These are phyloP conservation scores for Nemoura dubitans DNA, from an alignment of 2,888 invertebrate genomes.

Conservation along the genomic window DNA sequence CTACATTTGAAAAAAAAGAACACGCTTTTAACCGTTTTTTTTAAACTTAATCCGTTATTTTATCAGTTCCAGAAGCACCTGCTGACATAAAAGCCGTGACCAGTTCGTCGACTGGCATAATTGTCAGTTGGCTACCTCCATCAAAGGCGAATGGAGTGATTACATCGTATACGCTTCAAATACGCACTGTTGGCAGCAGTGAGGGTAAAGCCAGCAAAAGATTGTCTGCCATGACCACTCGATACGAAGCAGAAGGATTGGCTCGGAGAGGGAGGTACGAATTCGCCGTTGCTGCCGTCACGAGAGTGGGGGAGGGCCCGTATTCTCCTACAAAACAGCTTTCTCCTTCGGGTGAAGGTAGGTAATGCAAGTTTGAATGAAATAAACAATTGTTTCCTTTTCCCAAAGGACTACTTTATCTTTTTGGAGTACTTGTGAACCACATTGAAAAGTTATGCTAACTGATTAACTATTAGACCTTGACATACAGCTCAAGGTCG, in stretches of 20 bases:
- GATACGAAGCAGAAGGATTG: slow-evolving; percentile 51
- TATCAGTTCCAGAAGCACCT: slow-evolving; percentile 60
- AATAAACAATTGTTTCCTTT: background rate
- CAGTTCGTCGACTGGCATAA: slow-evolving; percentile 57
- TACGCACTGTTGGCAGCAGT: slow-evolving; percentile 44
- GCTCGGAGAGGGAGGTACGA: slow-evolving; percentile 60
- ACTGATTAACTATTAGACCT: too few species aligned
- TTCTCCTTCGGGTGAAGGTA: slow-evolving; percentile 62
- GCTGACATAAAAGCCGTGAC: slow-evolving; percentile 61
- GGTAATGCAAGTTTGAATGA: background rate
- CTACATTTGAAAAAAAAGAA: background rate
- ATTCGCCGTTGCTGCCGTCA: slow-evolving; percentile 60
- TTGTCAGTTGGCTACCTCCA: slow-evolving; percentile 59
- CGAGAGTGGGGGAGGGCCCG: slow-evolving; percentile 60
- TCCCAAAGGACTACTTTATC: too few species aligned
- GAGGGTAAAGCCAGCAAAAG: slow-evolving; percentile 46
- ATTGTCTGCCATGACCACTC: slow-evolving; percentile 45
- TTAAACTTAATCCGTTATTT: too few species aligned
- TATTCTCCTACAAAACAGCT: slow-evolving; percentile 60
- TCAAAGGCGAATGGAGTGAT: slow-evolving; percentile 59
- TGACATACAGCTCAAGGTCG: too few species aligned
- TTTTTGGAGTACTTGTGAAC: too few species aligned
- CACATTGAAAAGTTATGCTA: too few species aligned
- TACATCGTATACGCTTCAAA: slow-evolving; percentile 59
- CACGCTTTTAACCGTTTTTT: too few species aligned